These are phyloP conservation scores for Drosophila mimica DNA, from an alignment of 2,888 invertebrate genomes.

Conservation along the genomic window DNA sequence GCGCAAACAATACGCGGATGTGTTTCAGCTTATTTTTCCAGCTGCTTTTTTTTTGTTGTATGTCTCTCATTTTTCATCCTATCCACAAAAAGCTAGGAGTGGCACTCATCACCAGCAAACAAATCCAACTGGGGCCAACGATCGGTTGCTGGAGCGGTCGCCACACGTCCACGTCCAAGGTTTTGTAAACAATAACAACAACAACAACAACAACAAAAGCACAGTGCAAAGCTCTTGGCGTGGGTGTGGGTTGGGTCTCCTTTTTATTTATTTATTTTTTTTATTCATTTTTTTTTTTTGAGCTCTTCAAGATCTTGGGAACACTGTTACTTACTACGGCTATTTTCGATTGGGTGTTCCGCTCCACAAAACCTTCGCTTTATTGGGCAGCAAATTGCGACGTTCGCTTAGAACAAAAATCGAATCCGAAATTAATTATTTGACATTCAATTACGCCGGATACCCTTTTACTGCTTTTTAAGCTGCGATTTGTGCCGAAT, in stretches of 20 bases:
- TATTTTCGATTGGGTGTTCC: slow-evolving; percentile 57
- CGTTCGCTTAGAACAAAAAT: slow-evolving; percentile 19
- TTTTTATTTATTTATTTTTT: not conserved
- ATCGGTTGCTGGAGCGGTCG: slow-evolving; percentile 55
- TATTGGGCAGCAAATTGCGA: slow-evolving; percentile 52
- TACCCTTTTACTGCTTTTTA: slow-evolving; percentile 5
- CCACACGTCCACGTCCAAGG: slow-evolving; percentile 71
- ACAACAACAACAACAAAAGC: slow-evolving; percentile 33
- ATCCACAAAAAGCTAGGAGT: slow-evolving; percentile 71
- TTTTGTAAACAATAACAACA: slow-evolving; percentile 69
- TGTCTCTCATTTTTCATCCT: slow-evolving; percentile 45
- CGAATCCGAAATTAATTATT: slow-evolving; percentile 16
- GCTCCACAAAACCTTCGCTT: slow-evolving; percentile 65
- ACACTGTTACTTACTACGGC: slow-evolving; percentile 15
- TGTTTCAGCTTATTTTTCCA: slow-evolving; percentile 40
- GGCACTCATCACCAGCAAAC: slow-evolving; percentile 69
- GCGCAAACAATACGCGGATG: slow-evolving; percentile 76
- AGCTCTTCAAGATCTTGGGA: slow-evolving; percentile 29
- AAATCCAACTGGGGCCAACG: slow-evolving; percentile 66
- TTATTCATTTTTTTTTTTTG: not conserved
- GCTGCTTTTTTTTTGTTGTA: slow-evolving; percentile 20
- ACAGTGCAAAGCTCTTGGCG: slow-evolving; percentile 50
- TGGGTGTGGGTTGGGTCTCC: slow-evolving; percentile 68
- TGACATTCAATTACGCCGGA: slow-evolving; percentile 23
- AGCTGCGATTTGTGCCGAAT: not conserved